Conservation (phyloP, 2,113 vertebrate species). For the Colaptes auratus region DNA sequence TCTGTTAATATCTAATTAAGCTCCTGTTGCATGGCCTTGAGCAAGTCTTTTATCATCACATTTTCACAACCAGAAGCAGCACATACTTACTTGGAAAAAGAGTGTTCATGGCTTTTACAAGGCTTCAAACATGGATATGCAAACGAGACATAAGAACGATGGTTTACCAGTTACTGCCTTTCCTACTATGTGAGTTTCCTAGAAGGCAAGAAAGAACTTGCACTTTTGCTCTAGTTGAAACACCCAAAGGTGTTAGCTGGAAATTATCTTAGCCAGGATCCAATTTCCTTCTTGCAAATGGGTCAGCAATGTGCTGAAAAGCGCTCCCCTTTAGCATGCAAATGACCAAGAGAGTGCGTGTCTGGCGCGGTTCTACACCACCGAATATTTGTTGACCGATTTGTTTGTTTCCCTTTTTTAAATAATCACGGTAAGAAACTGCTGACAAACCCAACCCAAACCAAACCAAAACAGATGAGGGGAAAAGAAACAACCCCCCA, state of each 20-base stretch:
- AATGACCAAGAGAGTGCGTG: not conserved
- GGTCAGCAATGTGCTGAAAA: slow-evolving; percentile 5
- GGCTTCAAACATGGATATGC: not conserved
- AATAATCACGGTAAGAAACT: not conserved
- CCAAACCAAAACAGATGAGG: no score
- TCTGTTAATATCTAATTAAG: not conserved
- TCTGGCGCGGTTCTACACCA: not conserved
- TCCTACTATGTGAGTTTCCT: not conserved
- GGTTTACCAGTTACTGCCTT: not conserved
- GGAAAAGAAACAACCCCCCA: no score
- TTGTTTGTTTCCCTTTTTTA: not conserved
- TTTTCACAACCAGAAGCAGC: not conserved
- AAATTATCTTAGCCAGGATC: not conserved
- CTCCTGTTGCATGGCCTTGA: not conserved
- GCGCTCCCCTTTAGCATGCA: slow-evolving; percentile 4
- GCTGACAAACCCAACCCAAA: not conserved
- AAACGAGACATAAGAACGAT: not conserved
- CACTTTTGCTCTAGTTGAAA: not conserved
- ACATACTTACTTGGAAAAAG: not conserved
- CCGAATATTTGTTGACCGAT: not conserved
- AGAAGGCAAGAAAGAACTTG: slow-evolving; percentile 9
- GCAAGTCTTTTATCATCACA: not conserved
- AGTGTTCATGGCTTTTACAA: not conserved
- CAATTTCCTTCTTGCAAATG: slow-evolving; percentile 12
- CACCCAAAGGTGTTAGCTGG: not conserved